phyloP scores from a whole-genome alignment of 2,113 vertebrate species.

The Leptosomus discolor region DNA sequence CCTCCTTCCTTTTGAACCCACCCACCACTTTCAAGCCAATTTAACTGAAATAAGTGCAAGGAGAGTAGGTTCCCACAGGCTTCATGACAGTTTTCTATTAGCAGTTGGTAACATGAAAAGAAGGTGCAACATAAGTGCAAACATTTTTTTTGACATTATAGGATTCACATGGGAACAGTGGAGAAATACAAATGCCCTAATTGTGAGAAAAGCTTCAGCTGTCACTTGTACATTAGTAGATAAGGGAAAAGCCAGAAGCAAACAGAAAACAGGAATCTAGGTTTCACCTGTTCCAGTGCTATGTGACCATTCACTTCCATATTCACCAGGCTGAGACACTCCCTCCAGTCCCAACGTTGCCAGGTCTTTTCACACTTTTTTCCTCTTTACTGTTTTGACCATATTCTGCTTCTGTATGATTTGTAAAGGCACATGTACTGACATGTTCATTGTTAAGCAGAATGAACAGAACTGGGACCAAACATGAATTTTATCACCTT shows the following conservation, averaged over 20 bases:
- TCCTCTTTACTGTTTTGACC: not conserved
- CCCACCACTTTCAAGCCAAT: not conserved
- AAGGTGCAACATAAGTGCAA: not conserved
- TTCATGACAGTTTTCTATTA: not conserved
- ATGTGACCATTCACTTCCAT: not conserved
- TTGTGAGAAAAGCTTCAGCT: not conserved
- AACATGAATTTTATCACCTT: not conserved
- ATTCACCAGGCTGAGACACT: not conserved
- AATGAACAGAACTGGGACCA: not conserved
- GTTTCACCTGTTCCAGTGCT: not conserved
- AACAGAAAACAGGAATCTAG: not conserved
- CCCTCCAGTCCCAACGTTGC: not conserved
- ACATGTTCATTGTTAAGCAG: not conserved
- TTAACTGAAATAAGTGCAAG: not conserved
- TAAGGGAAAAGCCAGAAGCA: not conserved
- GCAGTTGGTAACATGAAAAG: not conserved
- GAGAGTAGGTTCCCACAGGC: not conserved
- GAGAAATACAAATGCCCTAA: not conserved
- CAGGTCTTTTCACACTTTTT: not conserved
- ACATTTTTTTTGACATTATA: not conserved
- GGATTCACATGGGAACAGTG: not conserved
- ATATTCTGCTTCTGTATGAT: not conserved
- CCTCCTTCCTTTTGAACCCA: not conserved
- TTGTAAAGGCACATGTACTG: too few relatives aligned
- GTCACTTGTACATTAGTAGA: not conserved